Percentiles rank a stretch among this genome's conserved stretches.
phyloP scores from a whole-genome alignment of 2,797 vertebrate species.

The Podarcis siculus region DNA sequence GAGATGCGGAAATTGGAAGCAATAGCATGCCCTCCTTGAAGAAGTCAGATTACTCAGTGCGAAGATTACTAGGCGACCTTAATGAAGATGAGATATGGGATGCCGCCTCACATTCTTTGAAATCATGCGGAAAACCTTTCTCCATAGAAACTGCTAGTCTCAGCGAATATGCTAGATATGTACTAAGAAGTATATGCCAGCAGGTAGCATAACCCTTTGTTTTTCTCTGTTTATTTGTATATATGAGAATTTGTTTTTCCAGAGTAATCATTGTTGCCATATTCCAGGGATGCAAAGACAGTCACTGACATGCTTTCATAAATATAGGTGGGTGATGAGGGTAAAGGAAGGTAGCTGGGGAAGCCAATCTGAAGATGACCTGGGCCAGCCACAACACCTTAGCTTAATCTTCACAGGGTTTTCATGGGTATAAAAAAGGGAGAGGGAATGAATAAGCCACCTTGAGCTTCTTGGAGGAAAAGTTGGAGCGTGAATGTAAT shows the following conservation, averaged over 20 bases:
- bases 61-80: conserved; percentile 67
- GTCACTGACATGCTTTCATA: not conserved
- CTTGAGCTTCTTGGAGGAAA: not conserved
- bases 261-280: not conserved
- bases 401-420: not conserved
- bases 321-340: not conserved
- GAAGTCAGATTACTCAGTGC: conserved; percentile 69
- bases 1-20: conserved; percentile 78
- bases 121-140: conserved; percentile 69
- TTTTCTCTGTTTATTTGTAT: not conserved
- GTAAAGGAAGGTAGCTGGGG: no score
- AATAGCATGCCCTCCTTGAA: conserved; percentile 66
- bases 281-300: not conserved
- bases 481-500: not conserved
- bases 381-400: no score
- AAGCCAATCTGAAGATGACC: not conserved
- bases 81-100: conserved; percentile 69
- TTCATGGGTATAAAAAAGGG: not conserved
- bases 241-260: not conserved
- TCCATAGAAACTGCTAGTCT: conserved; percentile 77
- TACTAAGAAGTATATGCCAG: conserved; percentile 79
- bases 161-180: conserved; percentile 77
- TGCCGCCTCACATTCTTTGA: conserved; percentile 57
- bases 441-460: no score
- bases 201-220: conserved; percentile 67